Evolutionary conservation across 2,797 vertebrate species (phyloP).

Genomic region (Tenualosa thibaudeaui): DNA sequence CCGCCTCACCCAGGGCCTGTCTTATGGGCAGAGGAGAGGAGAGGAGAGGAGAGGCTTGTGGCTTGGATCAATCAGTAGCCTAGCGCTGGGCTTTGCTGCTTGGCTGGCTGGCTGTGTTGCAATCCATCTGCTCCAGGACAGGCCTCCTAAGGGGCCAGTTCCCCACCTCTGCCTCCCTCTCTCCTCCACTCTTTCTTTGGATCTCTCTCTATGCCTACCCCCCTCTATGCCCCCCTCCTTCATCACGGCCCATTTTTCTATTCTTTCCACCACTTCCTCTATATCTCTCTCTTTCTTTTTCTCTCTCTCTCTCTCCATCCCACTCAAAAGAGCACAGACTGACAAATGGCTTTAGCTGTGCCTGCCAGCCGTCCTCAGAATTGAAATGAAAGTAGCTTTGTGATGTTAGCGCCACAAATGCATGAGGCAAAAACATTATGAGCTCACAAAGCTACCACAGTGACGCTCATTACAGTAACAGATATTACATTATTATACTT

Average conservation of each 20-base stretch:
- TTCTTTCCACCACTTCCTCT: too few relatives aligned
- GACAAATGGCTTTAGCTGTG: neutral
- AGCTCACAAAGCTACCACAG: neutral
- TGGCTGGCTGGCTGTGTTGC: slow-evolving; percentile 43
- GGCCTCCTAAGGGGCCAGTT: slow-evolving; percentile 34
- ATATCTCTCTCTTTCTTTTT: neutral
- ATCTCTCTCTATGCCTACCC: too few relatives aligned
- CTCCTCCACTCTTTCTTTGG: neutral
- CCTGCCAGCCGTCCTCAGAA: neutral
- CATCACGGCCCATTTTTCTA: too few relatives aligned
- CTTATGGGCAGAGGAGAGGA: neutral
- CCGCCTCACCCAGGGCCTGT: neutral
- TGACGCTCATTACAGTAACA: neutral
- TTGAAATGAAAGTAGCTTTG: neutral
- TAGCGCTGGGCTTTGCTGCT: slow-evolving; percentile 34
- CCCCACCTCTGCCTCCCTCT: neutral
- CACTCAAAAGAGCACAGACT: neutral
- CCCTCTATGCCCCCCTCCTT: neutral
- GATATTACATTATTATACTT: neutral
- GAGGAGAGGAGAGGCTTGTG: slow-evolving; percentile 16
- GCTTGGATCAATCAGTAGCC: slow-evolving; percentile 47
- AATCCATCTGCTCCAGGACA: slow-evolving; percentile 47
- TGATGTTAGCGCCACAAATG: slow-evolving; percentile 5
- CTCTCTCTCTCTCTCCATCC: slow-evolving; percentile 1
- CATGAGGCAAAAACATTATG: neutral